A percentile compares a stretch with the other conserved stretches of the same genome.
phyloP scores from a whole-genome alignment of 2,888 invertebrate genomes.

The Cosmopolites sordidus region DNA sequence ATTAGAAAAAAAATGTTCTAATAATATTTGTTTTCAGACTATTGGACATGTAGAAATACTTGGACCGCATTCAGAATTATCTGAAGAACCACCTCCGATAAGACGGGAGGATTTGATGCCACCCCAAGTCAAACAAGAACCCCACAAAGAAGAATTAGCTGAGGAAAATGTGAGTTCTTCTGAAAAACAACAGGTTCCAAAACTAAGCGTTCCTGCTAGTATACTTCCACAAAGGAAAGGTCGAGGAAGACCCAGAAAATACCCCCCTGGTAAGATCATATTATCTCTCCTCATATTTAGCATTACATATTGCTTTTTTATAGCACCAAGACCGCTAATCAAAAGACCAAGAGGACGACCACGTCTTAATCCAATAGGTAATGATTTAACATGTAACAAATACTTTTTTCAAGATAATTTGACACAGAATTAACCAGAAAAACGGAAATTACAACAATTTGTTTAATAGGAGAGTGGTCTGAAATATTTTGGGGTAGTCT shows the following conservation, averaged over 20 bases:
- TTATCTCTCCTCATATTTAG: too few species aligned
- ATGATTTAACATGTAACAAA: too few species aligned
- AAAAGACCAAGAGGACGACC: conserved; percentile 39
- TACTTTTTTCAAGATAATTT: too few species aligned
- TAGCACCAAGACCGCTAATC: conserved; percentile 31
- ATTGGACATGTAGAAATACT: conserved; percentile 7
- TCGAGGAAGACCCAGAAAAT: conserved; percentile 55
- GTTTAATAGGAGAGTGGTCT: too few species aligned
- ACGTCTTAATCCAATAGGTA: conserved; percentile 20
- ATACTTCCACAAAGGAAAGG: conserved; percentile 48
- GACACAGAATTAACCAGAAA: too few species aligned
- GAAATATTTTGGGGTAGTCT: too few species aligned
- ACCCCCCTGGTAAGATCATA: conserved; percentile 40
- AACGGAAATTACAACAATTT: too few species aligned
- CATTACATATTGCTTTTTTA: conserved; percentile 12
- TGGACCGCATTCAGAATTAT: conserved; percentile 2
- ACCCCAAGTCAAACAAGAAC: neutral
- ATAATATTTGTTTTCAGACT: neutral
- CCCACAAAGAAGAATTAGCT: neutral
- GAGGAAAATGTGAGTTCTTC: neutral
- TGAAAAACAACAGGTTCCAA: neutral
- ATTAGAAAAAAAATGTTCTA: too few species aligned
- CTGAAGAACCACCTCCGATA: conserved; percentile 8
- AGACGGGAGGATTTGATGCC: conserved; percentile 18
- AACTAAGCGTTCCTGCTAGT: neutral